Percentiles rank a stretch among this genome's conserved stretches.
Conservation (phyloP, 92 coral and sea anemone species). For the Parazoanthus swiftii region DNA sequence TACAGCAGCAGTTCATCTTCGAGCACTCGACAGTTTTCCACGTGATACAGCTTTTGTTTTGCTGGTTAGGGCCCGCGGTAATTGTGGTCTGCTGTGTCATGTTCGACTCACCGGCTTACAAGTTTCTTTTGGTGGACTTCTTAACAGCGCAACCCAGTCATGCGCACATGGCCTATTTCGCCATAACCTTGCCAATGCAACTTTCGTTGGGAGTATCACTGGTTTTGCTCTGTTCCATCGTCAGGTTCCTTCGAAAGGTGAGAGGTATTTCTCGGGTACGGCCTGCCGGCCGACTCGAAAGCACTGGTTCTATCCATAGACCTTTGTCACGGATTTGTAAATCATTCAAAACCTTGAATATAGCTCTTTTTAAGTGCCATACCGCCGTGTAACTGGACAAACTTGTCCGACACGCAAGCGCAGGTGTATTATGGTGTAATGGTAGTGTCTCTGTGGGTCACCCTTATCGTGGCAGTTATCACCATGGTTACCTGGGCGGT, state of each 20-base stretch:
- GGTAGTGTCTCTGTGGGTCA: slow-evolving; percentile 78
- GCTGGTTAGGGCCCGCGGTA: slow-evolving; percentile 86
- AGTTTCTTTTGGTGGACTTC: slow-evolving; percentile 70
- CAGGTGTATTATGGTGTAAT: slow-evolving; percentile 69
- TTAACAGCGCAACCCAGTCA: slow-evolving; percentile 69
- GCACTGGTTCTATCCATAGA: too few species aligned
- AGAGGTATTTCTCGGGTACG: neutral
- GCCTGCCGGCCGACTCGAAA: neutral
- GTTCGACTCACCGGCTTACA: slow-evolving; percentile 72
- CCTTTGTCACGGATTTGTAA: too few species aligned
- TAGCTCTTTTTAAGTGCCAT: neutral
- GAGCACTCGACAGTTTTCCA: slow-evolving; percentile 62
- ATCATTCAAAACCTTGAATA: too few species aligned
- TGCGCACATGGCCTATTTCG: slow-evolving; percentile 60
- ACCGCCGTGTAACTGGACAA: slow-evolving; percentile 89
- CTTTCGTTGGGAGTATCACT: slow-evolving; percentile 74
- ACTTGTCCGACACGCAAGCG: slow-evolving; percentile 59
- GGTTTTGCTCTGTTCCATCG: slow-evolving; percentile 82
- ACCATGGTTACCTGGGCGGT: slow-evolving; percentile 81
- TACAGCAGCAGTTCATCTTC: slow-evolving; percentile 61
- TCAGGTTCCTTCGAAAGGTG: slow-evolving; percentile 85
- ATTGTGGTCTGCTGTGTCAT: slow-evolving; percentile 74
- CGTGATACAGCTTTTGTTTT: slow-evolving; percentile 61
- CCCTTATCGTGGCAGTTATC: slow-evolving; percentile 71
- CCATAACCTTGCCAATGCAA: slow-evolving; percentile 88